Evolutionary conservation across 2,113 vertebrate species (phyloP), one percentile per base, ranked within the genome.

Genomic region (Theristicus caerulescens): DNA sequence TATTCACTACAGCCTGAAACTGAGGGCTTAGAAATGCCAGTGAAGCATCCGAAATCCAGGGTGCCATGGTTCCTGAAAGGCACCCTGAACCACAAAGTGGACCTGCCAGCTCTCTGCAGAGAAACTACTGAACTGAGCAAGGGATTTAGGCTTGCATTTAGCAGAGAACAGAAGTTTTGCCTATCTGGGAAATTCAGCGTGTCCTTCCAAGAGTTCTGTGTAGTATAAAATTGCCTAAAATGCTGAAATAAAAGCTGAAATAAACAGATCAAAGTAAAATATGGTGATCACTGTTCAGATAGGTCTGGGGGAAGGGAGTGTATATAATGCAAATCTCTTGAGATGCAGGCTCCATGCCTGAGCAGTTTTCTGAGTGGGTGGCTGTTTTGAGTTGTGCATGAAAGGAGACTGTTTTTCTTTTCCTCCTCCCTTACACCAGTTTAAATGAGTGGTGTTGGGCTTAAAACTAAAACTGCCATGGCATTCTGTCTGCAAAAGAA

Each of bases 331-430:
- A 73, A 16, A 58, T 80, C 31, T 32, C 62, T 77, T 58, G 66
- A 94, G 83, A 87, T 80, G n/a, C 14, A 47, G 27, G 12, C 78
- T 85, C 81, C 18, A 10, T 58, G 81, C 62, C n/a, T 18, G 58
- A 91, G 84, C 22, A 70, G 66, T 88, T 95, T 77, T 88, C 65
- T 61, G 88, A 94, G 77, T 89, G 40, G 88, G 93, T 91, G 78
- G 54, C 66, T 94, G 52, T 76, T 93, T 69, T 27, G n/a, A 59
- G 83, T 79, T 87, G 61, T 22, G 31, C 34, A 6, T 58, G 44
- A 59, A 52, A 62, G 88, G 29, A 86, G 6, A 38, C 36, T 40
- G 6, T 76, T 94, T 86, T 79, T 65, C 38, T 82, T 38, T 42
- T 4, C 13, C n/a, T 26, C 2, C 5, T 65, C 21, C 32, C 29